Conservation (phyloP, 2,797 vertebrate species). For the Chelonia mydas region DNA sequence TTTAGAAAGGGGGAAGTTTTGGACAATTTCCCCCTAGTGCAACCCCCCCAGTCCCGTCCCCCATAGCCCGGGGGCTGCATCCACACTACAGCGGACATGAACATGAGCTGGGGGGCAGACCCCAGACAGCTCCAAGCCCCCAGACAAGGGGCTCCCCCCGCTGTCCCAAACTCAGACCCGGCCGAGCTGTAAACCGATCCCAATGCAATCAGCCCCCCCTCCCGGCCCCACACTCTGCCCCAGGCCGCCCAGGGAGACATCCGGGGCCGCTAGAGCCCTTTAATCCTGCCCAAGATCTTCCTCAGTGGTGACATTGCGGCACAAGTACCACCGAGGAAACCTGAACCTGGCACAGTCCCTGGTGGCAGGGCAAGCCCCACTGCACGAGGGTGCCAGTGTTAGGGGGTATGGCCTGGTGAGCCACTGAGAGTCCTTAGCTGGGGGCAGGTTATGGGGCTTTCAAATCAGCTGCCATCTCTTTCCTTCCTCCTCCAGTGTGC, state of each 20-base stretch:
- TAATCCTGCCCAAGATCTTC: too few species aligned
- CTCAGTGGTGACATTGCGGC: too few species aligned
- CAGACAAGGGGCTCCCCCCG: slow-evolving; percentile 37
- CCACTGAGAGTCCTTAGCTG: not conserved
- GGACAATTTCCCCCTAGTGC: not conserved
- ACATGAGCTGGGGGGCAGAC: not conserved
- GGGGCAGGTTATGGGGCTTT: not conserved
- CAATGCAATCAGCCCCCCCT: not conserved
- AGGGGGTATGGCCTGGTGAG: not conserved
- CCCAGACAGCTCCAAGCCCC: not conserved
- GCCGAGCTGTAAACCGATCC: not conserved
- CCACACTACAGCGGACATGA: not conserved
- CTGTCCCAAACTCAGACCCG: slow-evolving; percentile 26
- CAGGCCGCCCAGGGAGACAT: not conserved
- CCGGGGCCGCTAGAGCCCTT: too few species aligned
- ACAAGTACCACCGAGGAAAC: not conserved
- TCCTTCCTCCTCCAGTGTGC: not conserved
- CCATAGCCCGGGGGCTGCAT: fast-evolving
- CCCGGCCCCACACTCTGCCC: not conserved
- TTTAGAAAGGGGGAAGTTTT: not conserved
- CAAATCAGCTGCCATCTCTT: not conserved
- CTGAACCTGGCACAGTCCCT: too few species aligned
- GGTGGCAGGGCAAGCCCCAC: not conserved
- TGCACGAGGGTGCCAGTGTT: not conserved
- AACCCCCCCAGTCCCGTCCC: not conserved